Evolutionary conservation across 2,113 vertebrate species (phyloP), one percentile per base, ranked within the genome.

Genomic region (Rallus limicola): DNA sequence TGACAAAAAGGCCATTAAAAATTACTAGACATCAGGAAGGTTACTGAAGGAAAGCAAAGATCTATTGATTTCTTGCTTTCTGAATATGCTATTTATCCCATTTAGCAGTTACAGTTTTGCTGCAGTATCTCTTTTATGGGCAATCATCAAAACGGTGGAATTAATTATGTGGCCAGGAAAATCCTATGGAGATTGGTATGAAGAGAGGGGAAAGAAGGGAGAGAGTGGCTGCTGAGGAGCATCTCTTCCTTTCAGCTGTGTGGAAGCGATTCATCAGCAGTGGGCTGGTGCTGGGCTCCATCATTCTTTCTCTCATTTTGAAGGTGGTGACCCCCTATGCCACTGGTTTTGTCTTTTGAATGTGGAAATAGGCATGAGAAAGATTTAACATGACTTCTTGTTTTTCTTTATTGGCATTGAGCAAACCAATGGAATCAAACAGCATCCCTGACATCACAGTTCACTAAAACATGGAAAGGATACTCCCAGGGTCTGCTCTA

Each of bases 31-130:
- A 89, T 92, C 83, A 75, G 75, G 93, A 56, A 92, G 88, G 53
- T 80, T 62, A 81, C 88, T 58, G 84, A 71, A 72, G 58, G 76
- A 80, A 92, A 95, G 91, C 58, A 48, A 82, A 91, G 82, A 71
- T 64, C 74, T 72, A 92, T 95, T 79, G 95, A 96, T 96, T 94
- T 92, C 74, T 93, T 78, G 31, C 72, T 94, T 86, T 89, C 82
- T 42, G 92, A 88, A 72, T 67, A 90, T 60, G 64, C 65, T 64
- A 28, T 68, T 93, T 85, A 90, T 94, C 71, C 94, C 90, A 6
- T 56, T 94, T 95, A 94, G 93, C 85, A 85, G 50, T 42, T 46
- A 26, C 79, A 44, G 29, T 53, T 96, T 88, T 94, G 42, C 68
- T 56, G 60, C 8, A 5, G 4, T 81, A 68, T 84, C 83, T 95